These are phyloP conservation scores for Channa striata DNA, from an alignment of 2,797 vertebrate species.

Conservation along the genomic window DNA sequence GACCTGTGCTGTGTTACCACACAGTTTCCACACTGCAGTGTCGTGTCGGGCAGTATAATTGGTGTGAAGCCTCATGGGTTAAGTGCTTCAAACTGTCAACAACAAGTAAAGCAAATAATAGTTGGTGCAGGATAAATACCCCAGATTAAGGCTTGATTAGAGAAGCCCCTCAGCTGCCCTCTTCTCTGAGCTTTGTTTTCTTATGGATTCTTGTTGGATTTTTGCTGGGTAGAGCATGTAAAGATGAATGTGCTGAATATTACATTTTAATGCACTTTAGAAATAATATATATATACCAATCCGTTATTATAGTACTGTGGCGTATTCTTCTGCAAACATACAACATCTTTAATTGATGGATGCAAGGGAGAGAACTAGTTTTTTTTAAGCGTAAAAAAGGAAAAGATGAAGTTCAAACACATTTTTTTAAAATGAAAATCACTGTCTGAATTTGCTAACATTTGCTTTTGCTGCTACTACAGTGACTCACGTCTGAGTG, in stretches of 20 bases:
- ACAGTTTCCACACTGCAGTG: not conserved
- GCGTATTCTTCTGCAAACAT: not conserved
- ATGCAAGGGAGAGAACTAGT: not conserved
- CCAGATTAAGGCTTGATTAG: slow-evolving; percentile 41
- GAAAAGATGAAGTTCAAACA: not conserved
- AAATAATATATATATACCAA: no score
- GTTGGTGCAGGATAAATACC: slow-evolving; percentile 29
- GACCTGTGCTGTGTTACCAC: not conserved
- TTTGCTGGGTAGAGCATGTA: slow-evolving; percentile 34
- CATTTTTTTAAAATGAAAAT: not conserved
- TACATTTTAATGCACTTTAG: slow-evolving; percentile 7
- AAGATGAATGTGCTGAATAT: slow-evolving; percentile 41
- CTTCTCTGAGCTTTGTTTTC: slow-evolving; percentile 22
- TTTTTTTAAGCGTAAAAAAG: not conserved
- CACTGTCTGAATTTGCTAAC: not conserved
- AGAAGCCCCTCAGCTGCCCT: slow-evolving; percentile 33
- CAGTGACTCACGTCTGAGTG: slow-evolving; percentile 27
- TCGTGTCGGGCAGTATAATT: slow-evolving; percentile 33
- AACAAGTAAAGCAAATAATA: slow-evolving; percentile 32
- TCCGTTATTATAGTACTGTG: not conserved
- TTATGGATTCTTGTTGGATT: slow-evolving; percentile 41
- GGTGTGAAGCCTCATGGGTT: slow-evolving; percentile 21
- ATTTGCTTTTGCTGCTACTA: slow-evolving; percentile 14
- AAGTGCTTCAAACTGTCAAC: slow-evolving; percentile 31
- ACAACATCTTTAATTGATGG: not conserved